Conservation (phyloP, 2,113 vertebrate species). For the Vireo altiloquus region DNA sequence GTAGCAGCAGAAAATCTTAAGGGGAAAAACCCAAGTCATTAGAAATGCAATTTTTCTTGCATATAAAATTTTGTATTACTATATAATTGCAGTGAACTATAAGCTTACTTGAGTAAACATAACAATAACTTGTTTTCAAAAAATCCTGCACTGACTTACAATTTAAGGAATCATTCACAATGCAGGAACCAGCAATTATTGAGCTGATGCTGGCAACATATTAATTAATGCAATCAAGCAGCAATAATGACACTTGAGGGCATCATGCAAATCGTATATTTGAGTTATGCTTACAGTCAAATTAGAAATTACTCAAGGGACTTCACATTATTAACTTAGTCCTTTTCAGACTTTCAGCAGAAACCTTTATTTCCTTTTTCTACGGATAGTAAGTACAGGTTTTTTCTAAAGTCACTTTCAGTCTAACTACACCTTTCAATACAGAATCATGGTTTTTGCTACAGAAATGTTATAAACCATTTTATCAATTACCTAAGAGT, state of each 20-base stretch:
- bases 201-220: background rate
- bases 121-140: background rate
- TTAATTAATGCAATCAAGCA: conserved; percentile 45
- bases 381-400: background rate
- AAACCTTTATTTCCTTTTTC: background rate
- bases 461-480: conserved; percentile 27
- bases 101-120: background rate
- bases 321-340: background rate
- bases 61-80: background rate
- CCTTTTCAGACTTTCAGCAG: background rate
- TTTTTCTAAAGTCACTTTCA: background rate
- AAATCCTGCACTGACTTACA: background rate
- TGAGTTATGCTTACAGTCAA: conserved; percentile 33
- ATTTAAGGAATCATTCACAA: background rate
- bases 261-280: conserved; percentile 4
- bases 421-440: background rate
- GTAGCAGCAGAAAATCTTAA: background rate
- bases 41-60: background rate
- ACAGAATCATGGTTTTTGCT: conserved; percentile 35
- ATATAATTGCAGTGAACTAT: background rate
- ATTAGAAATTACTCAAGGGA: background rate
- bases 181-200: background rate
- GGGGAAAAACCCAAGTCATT: background rate
- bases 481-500: conserved; percentile 47
- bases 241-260: conserved; percentile 18